Percentiles rank a stretch among this genome's conserved stretches.
Conservation (phyloP, 2,888 invertebrate genomes). For the Noctua janthina region DNA sequence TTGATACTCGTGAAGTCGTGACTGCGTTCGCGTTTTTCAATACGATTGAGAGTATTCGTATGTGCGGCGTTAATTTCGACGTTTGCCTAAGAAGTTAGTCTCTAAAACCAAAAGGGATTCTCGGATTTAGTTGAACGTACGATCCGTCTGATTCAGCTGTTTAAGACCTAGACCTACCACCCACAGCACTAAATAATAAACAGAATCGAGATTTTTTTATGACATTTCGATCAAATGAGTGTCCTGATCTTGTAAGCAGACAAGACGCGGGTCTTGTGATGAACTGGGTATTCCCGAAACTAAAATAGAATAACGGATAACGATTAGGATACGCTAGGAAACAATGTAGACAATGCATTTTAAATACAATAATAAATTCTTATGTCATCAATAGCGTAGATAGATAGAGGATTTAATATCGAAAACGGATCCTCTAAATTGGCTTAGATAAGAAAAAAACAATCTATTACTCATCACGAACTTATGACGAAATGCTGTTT, state of each 20-base stretch:
- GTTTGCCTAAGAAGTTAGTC: background rate
- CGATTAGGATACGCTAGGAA: constrained; percentile 17
- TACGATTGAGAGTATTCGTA: background rate
- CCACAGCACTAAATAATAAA: constrained; percentile 22
- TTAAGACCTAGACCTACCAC: background rate
- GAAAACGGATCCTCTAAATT: constrained; percentile 22
- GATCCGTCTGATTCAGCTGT: background rate
- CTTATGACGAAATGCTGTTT: constrained; percentile 52
- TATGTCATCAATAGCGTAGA: background rate
- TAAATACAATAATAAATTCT: constrained; percentile 4
- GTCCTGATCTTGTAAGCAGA: constrained; percentile 31
- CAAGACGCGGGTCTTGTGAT: constrained; percentile 40
- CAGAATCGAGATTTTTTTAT: constrained; percentile 6
- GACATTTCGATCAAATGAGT: constrained; percentile 13
- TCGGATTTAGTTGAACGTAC: background rate
- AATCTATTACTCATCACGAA: background rate
- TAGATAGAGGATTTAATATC: constrained; percentile 11
- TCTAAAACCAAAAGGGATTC: background rate
- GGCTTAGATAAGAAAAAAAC: background rate
- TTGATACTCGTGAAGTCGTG: constrained; percentile 11
- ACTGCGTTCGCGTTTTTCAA: constrained; percentile 18
- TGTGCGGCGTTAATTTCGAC: background rate
- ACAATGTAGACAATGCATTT: constrained; percentile 16
- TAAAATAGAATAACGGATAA: constrained; percentile 23
- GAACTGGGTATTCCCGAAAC: constrained; percentile 59